Evolutionary conservation across 2,797 vertebrate species (phyloP).

Genomic region (Scolopax rusticola): DNA sequence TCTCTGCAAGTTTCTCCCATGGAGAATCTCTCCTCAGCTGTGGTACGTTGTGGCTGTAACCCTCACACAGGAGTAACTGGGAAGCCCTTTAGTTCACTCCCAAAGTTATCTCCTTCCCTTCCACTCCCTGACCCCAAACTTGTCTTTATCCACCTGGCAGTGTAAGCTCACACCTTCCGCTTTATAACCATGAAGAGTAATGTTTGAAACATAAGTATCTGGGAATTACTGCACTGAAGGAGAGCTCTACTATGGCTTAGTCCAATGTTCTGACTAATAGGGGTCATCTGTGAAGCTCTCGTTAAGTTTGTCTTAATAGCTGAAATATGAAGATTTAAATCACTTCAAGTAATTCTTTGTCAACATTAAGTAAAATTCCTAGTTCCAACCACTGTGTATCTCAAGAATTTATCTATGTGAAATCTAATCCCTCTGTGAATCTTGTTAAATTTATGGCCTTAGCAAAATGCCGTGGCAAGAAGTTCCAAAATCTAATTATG

Average conservation of each 20-base stretch:
- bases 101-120: neutral
- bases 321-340: slow-evolving; percentile 33
- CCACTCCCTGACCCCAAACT: neutral
- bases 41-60: neutral
- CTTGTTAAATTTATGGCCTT: slow-evolving; percentile 52
- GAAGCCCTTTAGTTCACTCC: neutral
- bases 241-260: neutral
- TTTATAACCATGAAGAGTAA: neutral
- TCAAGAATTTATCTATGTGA: slow-evolving; percentile 44
- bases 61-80: neutral
- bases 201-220: neutral
- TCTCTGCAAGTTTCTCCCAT: neutral
- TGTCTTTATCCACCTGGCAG: neutral
- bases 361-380: slow-evolving; percentile 49
- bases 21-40: neutral
- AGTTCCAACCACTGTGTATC: neutral
- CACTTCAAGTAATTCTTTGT: slow-evolving; percentile 44
- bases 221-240: neutral
- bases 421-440: slow-evolving; percentile 53
- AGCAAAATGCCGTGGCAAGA: slow-evolving; percentile 31
- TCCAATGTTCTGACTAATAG: slow-evolving; percentile 9
- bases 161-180: neutral
- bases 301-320: slow-evolving; percentile 21
- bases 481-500: slow-evolving; percentile 61
- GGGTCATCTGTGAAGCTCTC: slow-evolving; percentile 29